Evolutionary conservation across 2,888 invertebrate genomes (phyloP).

Genomic region (Encarsia formosa): DNA sequence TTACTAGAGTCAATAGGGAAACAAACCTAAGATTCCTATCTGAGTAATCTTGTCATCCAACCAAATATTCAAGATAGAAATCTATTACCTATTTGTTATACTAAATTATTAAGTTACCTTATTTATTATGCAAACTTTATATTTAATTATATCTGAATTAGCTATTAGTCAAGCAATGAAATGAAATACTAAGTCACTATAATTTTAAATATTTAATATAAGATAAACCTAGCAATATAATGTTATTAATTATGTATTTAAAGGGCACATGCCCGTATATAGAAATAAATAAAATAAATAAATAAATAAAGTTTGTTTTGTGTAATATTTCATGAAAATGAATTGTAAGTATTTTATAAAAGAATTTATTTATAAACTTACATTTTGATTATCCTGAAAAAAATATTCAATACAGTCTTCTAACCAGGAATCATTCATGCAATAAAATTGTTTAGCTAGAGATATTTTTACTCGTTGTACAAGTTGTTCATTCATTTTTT

Average conservation of each 20-base stretch:
- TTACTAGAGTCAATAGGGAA: no score
- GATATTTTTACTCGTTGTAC: constrained; percentile 33
- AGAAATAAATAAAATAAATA: no score
- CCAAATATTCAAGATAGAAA: no score
- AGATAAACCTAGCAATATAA: constrained; percentile 2
- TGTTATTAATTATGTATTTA: constrained; percentile 1
- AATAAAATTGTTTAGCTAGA: constrained; percentile 37
- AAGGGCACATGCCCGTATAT: not conserved
- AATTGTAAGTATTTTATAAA: not conserved
- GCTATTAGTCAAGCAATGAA: no score
- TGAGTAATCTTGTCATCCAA: no score
- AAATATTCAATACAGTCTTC: constrained; percentile 43
- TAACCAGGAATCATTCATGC: constrained; percentile 44
- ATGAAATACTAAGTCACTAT: constrained; percentile 14
- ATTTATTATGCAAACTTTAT: no score
- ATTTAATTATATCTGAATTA: no score
- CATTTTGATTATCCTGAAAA: constrained; percentile 33
- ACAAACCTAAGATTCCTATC: no score
- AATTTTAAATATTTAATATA: no score
- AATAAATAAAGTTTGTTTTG: no score
- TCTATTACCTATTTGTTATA: no score
- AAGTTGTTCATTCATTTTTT: constrained; percentile 33
- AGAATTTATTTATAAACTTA: constrained; percentile 28
- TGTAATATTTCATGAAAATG: not conserved
- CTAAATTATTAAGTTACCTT: no score